These are phyloP conservation scores for Cuniculus paca DNA, from an alignment of 2,797 vertebrate species.

Conservation along the genomic window DNA sequence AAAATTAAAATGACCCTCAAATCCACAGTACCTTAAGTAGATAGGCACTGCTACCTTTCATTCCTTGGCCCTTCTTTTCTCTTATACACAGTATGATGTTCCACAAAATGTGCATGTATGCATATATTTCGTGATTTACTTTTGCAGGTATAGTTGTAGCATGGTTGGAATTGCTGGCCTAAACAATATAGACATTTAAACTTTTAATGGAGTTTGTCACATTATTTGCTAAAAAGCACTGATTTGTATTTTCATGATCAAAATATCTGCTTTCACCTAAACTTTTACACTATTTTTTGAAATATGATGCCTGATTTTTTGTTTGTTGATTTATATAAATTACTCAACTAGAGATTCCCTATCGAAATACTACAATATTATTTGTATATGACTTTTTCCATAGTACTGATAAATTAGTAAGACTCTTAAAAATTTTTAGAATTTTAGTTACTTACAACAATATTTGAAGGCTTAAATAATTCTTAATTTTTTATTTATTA, in stretches of 20 bases:
- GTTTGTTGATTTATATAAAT: neutral
- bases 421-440: slow-evolving; percentile 6
- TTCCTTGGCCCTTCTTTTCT: neutral
- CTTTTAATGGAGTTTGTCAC: slow-evolving; percentile 18
- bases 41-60: neutral
- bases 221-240: slow-evolving; percentile 37
- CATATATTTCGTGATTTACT: neutral
- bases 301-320: slow-evolving; percentile 49
- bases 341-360: neutral
- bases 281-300: neutral
- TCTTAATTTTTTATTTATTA: neutral
- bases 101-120: neutral
- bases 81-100: neutral
- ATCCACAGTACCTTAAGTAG: neutral
- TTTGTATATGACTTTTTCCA: slow-evolving; percentile 21
- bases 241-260: slow-evolving; percentile 32
- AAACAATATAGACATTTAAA: slow-evolving; percentile 2
- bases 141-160: neutral
- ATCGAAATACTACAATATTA: neutral
- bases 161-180: slow-evolving; percentile 14
- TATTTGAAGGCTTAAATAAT: slow-evolving; percentile 39
- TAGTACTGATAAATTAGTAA: slow-evolving; percentile 11
- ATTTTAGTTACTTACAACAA: slow-evolving; percentile 42
- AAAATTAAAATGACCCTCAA: neutral
- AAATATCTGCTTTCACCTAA: neutral